Evolutionary conservation across 2,797 vertebrate genomes (phyloP), one percentile per base, ranked within the genome.

Genomic region (Epinephelus malabaricus): DNA sequence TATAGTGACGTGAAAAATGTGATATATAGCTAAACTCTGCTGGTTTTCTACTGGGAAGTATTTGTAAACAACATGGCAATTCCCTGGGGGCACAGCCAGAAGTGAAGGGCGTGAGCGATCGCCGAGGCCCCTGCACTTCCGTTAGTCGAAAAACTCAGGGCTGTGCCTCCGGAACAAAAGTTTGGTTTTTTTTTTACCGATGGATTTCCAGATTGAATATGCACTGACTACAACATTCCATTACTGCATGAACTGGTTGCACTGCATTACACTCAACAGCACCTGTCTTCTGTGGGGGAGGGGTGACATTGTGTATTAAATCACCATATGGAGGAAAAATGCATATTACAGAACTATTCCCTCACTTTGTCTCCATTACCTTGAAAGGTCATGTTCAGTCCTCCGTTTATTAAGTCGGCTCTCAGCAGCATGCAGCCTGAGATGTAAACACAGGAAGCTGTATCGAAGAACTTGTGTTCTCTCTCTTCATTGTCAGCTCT

Each of bases 401-500:
- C 51, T 58, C 0, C 2, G 34, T 82, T 73, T 65, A 84, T 70
- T 64, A 66, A 51, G 38, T 69, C 50, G 25, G 50, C 13, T 68
- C 53, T 76, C 40, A 61, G 19, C 49, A 60, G 76, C 58, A 47
- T 15, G 58, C 76, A 71, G 80, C 62, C 59, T 1, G 27, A 63
- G 54, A 85, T 51, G 47, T 86, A 90, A 93, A 91, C 85, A 86
- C 86, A 83, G 76, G 74, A 88, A 83, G 40, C 64, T 46, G 46
- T 61, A 25, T 23, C 6, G 38, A 47, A 61, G 56, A 54, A 54
- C 38, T 53, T 43, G 27, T 38, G 6, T 62, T 78, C 55, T 51
- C 38, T 56, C 38, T 38, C 47, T 38, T 62, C 25, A 38, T 38
- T 27, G 65, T 74, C 73, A 68, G 34, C 30, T 55, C n/a, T 18